Percentiles rank a stretch among this genome's conserved stretches.
phyloP scores from a whole-genome alignment of 2,888 invertebrate genomes.

The Acleris laterana region DNA sequence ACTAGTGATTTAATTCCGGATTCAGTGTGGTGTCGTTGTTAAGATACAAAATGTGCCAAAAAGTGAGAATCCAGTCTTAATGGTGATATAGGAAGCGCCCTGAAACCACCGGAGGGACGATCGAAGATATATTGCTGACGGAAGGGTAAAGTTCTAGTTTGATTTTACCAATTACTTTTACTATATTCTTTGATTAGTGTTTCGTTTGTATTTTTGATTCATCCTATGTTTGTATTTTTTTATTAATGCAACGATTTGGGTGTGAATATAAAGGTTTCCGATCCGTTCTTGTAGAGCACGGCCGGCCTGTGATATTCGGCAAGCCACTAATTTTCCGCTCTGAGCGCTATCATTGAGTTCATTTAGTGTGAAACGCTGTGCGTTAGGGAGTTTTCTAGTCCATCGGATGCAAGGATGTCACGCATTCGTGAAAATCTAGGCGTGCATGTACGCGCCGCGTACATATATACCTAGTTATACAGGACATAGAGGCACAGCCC shows the following conservation, averaged over 20 bases:
- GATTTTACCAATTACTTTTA: constrained; percentile 53
- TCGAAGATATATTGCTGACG: constrained; percentile 78
- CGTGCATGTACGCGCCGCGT: constrained; percentile 42
- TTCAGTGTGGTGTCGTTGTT: constrained; percentile 76
- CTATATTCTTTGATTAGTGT: constrained; percentile 46
- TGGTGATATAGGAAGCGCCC: constrained; percentile 77
- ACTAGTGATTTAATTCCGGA: constrained; percentile 68
- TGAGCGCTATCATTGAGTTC: constrained; percentile 27
- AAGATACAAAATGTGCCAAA: constrained; percentile 82
- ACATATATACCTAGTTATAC: constrained; percentile 36
- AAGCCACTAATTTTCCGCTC: constrained; percentile 29
- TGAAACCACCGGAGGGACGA: constrained; percentile 76
- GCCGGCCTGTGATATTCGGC: constrained; percentile 33
- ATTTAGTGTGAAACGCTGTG: constrained; percentile 18
- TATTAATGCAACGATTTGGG: background rate
- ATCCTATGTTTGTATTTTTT: constrained; percentile 28
- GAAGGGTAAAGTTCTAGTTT: constrained; percentile 78
- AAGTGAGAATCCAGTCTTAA: constrained; percentile 81
- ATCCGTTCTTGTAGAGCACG: constrained; percentile 14
- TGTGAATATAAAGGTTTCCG: constrained; percentile 12
- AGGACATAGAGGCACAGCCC: constrained; percentile 66
- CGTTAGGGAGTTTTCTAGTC: constrained; percentile 48
- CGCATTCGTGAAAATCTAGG: constrained; percentile 41
- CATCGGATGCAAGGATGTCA: constrained; percentile 31
- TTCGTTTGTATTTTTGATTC: constrained; percentile 40